Evolutionary conservation across 2,888 invertebrate genomes (phyloP), one percentile per base, ranked within the genome.

Genomic region (Polyommatus iphigenia): DNA sequence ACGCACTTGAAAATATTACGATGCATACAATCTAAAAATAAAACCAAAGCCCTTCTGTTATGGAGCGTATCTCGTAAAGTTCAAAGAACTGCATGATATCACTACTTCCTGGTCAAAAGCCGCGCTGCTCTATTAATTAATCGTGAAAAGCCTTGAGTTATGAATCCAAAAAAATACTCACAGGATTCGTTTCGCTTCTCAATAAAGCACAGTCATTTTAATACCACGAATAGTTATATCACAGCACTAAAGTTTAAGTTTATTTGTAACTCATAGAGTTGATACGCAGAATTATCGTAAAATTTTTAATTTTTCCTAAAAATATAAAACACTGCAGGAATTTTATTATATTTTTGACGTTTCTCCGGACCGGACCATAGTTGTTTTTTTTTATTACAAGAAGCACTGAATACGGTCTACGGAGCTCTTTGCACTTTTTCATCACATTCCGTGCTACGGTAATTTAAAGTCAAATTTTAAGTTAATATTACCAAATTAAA

Each of bases 1-100:
- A 75, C 4, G 24, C 75, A 75, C 75, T 82, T 83, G 84, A 82
- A 83, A 79, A 75, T 78, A 79, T 79, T 81, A 82, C 81, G 85
- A 81, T 81, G 87, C 82, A 87, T 84, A 86, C 81, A 78, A 84
- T 81, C 92, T 93, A 93, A 86, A 92, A 92, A 93, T 93, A 93
- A 88, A 87, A 85, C 86, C 80, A 87, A 87, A 89, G 87, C 87
- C 86, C 83, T 85, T 85, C 81, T 18, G 41, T 84, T 85, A 59
- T 59, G 71, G 76, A 85, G 86, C 78, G 71, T 41, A 59, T 77
- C 32, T 78, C 78, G 59, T 80, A 82, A 85, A 86, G 87, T 86
- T 88, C 86, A 88, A 88, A 87, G 86, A 87, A 86, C 87, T 81
- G 82, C 81, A 83, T 92, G 91, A 91, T 93, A 91, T 91, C 89